Conservation (phyloP, 2,113 vertebrate species). For the Ginglymostoma cirratum region DNA sequence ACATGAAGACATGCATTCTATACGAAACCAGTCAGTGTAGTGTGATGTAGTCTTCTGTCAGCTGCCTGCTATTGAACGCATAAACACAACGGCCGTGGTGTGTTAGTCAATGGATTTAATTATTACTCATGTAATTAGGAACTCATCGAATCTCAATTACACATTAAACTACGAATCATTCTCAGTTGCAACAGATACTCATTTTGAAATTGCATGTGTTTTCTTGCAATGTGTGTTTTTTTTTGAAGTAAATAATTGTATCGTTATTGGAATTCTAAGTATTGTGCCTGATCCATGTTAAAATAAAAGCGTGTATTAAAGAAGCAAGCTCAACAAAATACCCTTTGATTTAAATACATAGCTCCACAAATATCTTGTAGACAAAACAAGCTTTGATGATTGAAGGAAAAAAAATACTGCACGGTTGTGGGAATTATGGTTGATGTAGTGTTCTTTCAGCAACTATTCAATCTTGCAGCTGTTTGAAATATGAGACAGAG, state of each 20-base stretch:
- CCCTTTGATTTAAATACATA: slow-evolving; percentile 12
- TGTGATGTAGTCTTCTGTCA: neutral
- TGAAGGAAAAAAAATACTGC: slow-evolving; percentile 23
- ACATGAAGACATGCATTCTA: neutral
- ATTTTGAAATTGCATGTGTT: slow-evolving; percentile 6
- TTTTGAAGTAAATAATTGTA: neutral
- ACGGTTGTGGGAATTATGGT: slow-evolving; percentile 29
- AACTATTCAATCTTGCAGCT: slow-evolving; percentile 11
- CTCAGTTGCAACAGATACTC: neutral
- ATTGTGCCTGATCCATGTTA: slow-evolving; percentile 6
- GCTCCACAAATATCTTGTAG: slow-evolving; percentile 21
- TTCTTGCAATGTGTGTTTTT: neutral
- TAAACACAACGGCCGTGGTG: neutral
- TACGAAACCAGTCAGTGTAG: neutral
- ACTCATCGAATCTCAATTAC: neutral
- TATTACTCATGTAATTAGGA: neutral
- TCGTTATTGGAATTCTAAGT: neutral
- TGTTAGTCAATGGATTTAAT: slow-evolving; percentile 2
- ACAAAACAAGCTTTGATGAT: slow-evolving; percentile 37
- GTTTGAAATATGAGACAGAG: slow-evolving; percentile 34
- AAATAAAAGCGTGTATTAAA: slow-evolving; percentile 8
- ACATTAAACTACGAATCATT: neutral
- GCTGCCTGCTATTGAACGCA: neutral
- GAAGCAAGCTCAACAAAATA: neutral
- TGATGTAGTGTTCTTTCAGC: slow-evolving; percentile 27